phyloP scores from a whole-genome alignment of 2,113 vertebrate genomes.

The Ammodytes dubius region DNA sequence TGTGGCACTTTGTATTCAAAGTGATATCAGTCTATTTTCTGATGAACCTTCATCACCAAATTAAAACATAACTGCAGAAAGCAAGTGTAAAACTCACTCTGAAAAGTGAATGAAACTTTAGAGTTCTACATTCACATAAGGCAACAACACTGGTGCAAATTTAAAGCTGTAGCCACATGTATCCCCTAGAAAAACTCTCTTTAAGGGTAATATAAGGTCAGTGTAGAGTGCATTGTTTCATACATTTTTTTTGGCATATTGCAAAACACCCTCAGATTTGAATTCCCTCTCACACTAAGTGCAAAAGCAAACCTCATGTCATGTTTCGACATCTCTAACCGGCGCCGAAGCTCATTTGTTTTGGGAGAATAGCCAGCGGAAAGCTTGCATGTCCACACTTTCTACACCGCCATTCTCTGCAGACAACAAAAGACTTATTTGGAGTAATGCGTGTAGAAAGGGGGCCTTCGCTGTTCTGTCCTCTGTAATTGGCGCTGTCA shows the following conservation, averaged over 20 bases:
- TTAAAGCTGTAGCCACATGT: background rate
- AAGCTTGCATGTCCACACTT: conserved; percentile 27
- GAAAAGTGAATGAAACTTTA: conserved; percentile 2
- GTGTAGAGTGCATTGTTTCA: background rate
- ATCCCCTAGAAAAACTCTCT: background rate
- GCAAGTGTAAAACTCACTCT: background rate
- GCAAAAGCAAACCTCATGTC: conserved; percentile 39
- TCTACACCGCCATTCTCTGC: conserved; percentile 14
- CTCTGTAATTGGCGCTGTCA: conserved; percentile 76
- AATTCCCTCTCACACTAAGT: background rate
- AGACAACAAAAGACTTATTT: conserved; percentile 63
- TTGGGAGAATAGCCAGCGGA: conserved; percentile 34
- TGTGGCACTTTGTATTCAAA: background rate
- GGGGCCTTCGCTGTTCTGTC: conserved; percentile 55
- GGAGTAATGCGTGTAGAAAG: conserved; percentile 54
- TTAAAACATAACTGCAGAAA: conserved; percentile 24
- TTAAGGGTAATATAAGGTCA: conserved; percentile 13
- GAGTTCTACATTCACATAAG: background rate
- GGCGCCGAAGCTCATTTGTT: conserved; percentile 36
- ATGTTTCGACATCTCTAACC: conserved; percentile 39
- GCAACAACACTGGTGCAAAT: background rate
- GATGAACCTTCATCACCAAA: conserved; percentile 23
- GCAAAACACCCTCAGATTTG: background rate
- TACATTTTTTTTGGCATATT: background rate
- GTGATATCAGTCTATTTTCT: background rate